Percentiles rank a stretch among this genome's conserved stretches.
phyloP scores from a whole-genome alignment of 2,797 vertebrate species.

The Fringilla coelebs region DNA sequence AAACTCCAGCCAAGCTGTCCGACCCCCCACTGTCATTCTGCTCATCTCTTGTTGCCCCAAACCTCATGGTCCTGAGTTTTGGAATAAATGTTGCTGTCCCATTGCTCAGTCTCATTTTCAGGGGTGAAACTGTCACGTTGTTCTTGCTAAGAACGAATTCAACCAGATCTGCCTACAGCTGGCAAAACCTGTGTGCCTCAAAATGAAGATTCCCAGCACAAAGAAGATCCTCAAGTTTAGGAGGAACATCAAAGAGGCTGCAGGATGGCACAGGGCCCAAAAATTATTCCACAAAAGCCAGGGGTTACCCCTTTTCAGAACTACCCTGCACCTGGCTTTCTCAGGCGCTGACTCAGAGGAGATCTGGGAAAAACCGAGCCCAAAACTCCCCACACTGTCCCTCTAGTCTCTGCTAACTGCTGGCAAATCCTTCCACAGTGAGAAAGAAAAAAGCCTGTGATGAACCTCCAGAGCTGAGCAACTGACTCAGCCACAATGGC shows the following conservation, averaged over 20 bases:
- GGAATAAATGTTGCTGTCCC: not conserved
- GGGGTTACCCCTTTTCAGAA: not conserved
- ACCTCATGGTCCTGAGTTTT: not conserved
- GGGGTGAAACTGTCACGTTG: not conserved
- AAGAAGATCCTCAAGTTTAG: not conserved
- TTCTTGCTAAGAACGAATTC: not conserved
- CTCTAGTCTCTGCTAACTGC: not conserved
- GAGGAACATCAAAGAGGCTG: not conserved
- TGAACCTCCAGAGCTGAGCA: not conserved
- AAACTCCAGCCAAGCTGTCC: not conserved
- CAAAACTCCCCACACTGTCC: not conserved
- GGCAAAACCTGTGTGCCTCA: not conserved
- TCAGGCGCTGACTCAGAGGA: constrained; percentile 35
- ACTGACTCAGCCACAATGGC: not conserved
- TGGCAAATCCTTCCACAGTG: not conserved
- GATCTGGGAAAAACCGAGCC: constrained; percentile 40
- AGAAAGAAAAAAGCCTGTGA: not conserved
- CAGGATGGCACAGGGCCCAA: not conserved
- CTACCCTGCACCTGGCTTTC: constrained; percentile 36
- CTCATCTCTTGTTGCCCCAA: not conserved
- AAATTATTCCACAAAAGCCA: not conserved
- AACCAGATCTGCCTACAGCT: not conserved
- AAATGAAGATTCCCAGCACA: not conserved
- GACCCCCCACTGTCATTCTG: not conserved
- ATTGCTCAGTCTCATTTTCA: not conserved